phyloP scores from a whole-genome alignment of 2,888 invertebrate genomes.

The Griposia aprilina region DNA sequence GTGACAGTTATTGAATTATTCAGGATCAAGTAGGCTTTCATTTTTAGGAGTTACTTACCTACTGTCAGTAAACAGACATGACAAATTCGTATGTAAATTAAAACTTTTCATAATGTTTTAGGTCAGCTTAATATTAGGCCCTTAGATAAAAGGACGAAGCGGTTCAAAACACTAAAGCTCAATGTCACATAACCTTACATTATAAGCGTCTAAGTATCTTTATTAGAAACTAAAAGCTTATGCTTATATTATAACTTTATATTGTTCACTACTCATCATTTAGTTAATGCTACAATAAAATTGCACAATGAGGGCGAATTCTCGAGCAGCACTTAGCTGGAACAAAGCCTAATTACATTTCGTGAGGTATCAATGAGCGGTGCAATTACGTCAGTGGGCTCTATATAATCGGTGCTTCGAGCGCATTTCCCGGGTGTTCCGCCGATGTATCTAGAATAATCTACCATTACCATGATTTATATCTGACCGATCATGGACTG shows the following conservation, averaged over 20 bases:
- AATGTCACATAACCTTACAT: neutral
- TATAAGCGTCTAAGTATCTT: neutral
- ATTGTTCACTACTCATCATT: constrained; percentile 75
- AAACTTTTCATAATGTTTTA: neutral
- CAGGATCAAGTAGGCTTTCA: constrained; percentile 27
- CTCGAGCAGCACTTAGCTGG: constrained; percentile 80
- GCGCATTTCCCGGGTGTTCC: constrained; percentile 87
- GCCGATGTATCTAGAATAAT: constrained; percentile 87
- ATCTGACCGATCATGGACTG: constrained; percentile 85
- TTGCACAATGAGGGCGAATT: constrained; percentile 81
- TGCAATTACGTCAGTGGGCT: constrained; percentile 86
- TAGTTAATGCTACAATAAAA: constrained; percentile 82
- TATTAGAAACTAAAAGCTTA: constrained; percentile 26
- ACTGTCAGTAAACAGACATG: neutral
- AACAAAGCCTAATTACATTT: constrained; percentile 88
- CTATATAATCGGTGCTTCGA: constrained; percentile 84
- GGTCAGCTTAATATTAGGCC: neutral
- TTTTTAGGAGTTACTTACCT: constrained; percentile 1
- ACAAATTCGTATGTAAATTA: neutral
- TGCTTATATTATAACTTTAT: no score
- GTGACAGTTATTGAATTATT: constrained; percentile 50
- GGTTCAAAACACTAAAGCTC: neutral
- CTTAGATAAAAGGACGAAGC: neutral
- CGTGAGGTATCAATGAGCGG: constrained; percentile 88
- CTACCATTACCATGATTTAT: constrained; percentile 90